These are phyloP conservation scores for Cecropterus lyciades DNA, from an alignment of 1,140 invertebrate genomes.

Conservation along the genomic window DNA sequence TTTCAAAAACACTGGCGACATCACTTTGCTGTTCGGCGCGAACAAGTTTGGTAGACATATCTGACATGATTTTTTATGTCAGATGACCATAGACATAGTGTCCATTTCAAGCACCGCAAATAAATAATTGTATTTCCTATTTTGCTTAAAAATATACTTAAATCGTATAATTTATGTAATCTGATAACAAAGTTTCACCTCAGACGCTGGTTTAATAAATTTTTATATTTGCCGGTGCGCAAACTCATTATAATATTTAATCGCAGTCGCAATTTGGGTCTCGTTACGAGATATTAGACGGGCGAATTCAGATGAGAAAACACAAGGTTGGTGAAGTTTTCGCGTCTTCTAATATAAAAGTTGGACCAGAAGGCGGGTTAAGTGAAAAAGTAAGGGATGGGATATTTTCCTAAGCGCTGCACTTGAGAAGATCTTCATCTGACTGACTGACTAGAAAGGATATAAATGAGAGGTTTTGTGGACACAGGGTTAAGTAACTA, in stretches of 20 bases:
- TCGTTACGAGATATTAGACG: conserved; percentile 1
- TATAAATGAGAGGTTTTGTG: too few species aligned
- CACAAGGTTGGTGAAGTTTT: neutral
- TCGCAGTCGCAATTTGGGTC: neutral
- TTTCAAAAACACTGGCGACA: too few species aligned
- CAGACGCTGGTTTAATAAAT: neutral
- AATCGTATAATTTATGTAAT: neutral
- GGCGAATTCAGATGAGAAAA: neutral
- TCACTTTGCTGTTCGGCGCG: too few species aligned
- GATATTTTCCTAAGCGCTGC: neutral
- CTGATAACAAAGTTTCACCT: neutral
- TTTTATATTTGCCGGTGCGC: neutral
- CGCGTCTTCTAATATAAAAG: conserved; percentile 4
- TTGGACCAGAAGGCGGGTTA: neutral
- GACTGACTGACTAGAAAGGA: too few species aligned
- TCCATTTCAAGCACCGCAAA: too few species aligned
- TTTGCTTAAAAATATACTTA: neutral
- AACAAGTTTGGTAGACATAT: too few species aligned
- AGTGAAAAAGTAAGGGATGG: neutral
- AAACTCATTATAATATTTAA: conserved; percentile 5
- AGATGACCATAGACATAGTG: too few species aligned
- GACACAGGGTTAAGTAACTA: too few species aligned
- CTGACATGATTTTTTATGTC: too few species aligned
- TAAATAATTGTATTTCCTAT: too few species aligned
- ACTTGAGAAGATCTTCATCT: neutral